A percentile compares a stretch with the other conserved stretches of the same genome.
These are phyloP conservation scores for Thyatira batis DNA, from an alignment of 2,888 invertebrate species.

Conservation along the genomic window DNA sequence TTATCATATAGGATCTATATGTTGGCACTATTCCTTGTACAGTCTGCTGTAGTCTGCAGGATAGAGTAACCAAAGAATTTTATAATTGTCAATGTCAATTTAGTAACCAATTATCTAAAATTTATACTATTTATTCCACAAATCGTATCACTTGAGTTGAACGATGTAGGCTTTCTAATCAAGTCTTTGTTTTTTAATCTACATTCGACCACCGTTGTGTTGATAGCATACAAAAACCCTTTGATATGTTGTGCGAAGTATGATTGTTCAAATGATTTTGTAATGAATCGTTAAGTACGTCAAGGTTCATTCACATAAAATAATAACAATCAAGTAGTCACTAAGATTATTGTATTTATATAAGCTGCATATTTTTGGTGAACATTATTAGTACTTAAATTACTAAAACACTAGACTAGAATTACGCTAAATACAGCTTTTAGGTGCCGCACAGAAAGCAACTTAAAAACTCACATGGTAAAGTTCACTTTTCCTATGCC, in stretches of 20 bases:
- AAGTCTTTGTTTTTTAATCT: constrained; percentile 62
- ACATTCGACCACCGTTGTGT: constrained; percentile 38
- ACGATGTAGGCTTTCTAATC: constrained; percentile 39
- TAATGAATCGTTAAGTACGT: constrained; percentile 7
- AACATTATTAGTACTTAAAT: constrained; percentile 1
- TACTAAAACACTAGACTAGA: constrained; percentile 4
- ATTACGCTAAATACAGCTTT: constrained; percentile 3
- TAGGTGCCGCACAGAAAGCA: not conserved
- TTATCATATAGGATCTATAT: constrained; percentile 44
- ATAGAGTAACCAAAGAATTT: constrained; percentile 16
- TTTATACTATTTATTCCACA: constrained; percentile 18
- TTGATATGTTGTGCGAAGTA: constrained; percentile 54
- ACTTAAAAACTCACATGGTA: constrained; percentile 2
- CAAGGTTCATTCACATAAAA: constrained; percentile 10
- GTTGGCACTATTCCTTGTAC: constrained; percentile 55
- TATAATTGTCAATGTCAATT: constrained; percentile 9
- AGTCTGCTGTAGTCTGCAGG: too few relatives aligned
- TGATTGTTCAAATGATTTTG: constrained; percentile 11
- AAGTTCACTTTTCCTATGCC: constrained; percentile 27
- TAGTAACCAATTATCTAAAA: not conserved
- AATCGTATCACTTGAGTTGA: constrained; percentile 64
- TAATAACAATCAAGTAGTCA: not conserved
- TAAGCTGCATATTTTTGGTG: constrained; percentile 6
- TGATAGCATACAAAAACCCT: constrained; percentile 45
- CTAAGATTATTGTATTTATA: not conserved